Conservation (phyloP, 1,140 invertebrate genomes). For the Drosophila aff. region DNA sequence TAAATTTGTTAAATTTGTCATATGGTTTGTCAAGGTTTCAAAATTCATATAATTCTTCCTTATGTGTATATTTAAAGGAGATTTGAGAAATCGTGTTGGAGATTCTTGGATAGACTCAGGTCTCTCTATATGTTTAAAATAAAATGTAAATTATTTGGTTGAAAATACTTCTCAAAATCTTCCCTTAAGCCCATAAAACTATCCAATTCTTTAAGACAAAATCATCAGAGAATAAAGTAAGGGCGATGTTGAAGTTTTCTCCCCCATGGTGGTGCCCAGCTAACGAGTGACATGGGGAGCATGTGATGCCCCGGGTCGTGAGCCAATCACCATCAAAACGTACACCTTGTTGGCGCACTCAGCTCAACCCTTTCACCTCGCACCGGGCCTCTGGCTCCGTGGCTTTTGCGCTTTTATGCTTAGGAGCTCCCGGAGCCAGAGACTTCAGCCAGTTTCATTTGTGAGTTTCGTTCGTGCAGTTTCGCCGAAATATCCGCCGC, state of each 20-base stretch:
- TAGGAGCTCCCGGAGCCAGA: conserved; percentile 40
- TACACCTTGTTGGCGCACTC: conserved; percentile 61
- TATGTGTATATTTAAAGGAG: neutral
- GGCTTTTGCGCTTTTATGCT: conserved; percentile 75
- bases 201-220: neutral
- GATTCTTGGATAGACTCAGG: too few species aligned
- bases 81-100: neutral
- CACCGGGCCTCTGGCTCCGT: conserved; percentile 18
- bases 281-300: conserved; percentile 31
- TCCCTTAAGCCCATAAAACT: too few species aligned
- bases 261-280: conserved; percentile 12
- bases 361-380: conserved; percentile 42
- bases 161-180: too few species aligned
- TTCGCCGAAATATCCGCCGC: conserved; percentile 45
- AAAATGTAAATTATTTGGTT: neutral
- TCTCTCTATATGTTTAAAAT: neutral
- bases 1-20: too few species aligned
- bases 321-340: conserved; percentile 59
- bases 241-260: neutral
- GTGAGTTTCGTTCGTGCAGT: conserved; percentile 72
- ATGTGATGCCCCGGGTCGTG: conserved; percentile 19
- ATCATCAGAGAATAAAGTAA: neutral
- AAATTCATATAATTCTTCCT: neutral
- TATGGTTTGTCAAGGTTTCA: too few species aligned
- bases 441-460: conserved; percentile 64